Conservation (phyloP, 2,113 vertebrate genomes). For the Irena cyanogastra region DNA sequence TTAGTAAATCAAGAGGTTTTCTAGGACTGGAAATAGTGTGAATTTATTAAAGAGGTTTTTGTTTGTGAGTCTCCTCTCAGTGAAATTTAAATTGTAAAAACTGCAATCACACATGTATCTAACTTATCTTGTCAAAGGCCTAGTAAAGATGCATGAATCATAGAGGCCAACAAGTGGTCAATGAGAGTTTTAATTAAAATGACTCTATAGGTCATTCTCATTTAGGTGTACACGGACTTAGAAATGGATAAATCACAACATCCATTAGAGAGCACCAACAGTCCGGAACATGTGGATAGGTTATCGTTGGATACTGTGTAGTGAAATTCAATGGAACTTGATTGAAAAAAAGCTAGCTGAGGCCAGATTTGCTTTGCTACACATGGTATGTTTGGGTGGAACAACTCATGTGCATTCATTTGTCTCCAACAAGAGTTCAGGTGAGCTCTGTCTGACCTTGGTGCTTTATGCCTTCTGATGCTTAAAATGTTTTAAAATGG, state of each 20-base stretch:
- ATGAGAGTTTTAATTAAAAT: slow-evolving; percentile 50
- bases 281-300: not conserved
- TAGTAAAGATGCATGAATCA: not conserved
- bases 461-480: not conserved
- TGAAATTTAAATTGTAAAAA: not conserved
- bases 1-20: not conserved
- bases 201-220: slow-evolving; percentile 24
- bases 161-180: not conserved
- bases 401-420: not conserved
- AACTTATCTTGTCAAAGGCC: not conserved
- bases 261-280: not conserved
- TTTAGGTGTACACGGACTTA: not conserved
- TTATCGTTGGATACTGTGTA: not conserved
- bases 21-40: not conserved
- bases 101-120: not conserved
- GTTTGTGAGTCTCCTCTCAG: not conserved
- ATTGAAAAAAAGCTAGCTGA: not conserved
- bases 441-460: not conserved
- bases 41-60: not conserved
- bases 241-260: slow-evolving; percentile 13
- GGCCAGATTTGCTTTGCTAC: not conserved
- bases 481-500: not conserved
- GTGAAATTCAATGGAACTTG: not conserved
- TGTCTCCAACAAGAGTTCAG: not conserved
- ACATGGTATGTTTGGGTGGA: not conserved